Conservation (phyloP, 2,888 invertebrate species). For the Sepioteuthis lessoniana region DNA sequence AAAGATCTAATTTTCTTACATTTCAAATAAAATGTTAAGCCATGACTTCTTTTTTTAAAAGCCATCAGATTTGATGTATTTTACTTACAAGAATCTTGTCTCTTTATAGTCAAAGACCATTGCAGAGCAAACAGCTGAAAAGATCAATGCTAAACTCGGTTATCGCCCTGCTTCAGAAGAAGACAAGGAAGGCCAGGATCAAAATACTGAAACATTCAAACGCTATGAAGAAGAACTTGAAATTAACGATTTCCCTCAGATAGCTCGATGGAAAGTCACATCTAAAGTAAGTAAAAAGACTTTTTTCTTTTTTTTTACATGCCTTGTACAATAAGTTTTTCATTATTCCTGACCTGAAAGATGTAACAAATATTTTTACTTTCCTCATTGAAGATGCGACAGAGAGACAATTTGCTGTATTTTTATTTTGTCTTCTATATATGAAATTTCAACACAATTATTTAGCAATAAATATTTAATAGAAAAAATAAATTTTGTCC, state of each 20-base stretch:
- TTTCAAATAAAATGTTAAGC: too few species aligned
- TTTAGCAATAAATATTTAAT: too few species aligned
- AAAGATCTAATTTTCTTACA: too few species aligned
- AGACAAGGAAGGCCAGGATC: constrained; percentile 76
- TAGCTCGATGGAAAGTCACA: constrained; percentile 97
- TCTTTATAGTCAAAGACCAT: constrained; percentile 84
- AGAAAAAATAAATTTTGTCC: too few species aligned
- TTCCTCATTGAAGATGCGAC: too few species aligned
- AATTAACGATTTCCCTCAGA: constrained; percentile 99
- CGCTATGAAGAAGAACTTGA: constrained; percentile 98
- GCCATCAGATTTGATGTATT: not conserved
- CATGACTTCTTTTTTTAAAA: not conserved
- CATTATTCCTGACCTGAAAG: not conserved
- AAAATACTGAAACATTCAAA: constrained; percentile 72
- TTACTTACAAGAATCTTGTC: not conserved
- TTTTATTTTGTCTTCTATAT: too few species aligned
- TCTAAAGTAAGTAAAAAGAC: constrained; percentile 83
- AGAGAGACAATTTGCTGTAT: too few species aligned
- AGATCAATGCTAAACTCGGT: constrained; percentile 95
- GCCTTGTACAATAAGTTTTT: not conserved
- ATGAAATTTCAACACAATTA: too few species aligned
- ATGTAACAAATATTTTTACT: not conserved
- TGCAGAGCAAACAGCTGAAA: constrained; percentile 96
- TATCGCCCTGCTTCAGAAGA: constrained; percentile 85
- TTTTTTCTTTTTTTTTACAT: too few species aligned